A percentile compares a stretch with the other conserved stretches of the same genome.
phyloP scores from a whole-genome alignment of 2,888 invertebrate species.

The Harpagoxenus sublaevis region DNA sequence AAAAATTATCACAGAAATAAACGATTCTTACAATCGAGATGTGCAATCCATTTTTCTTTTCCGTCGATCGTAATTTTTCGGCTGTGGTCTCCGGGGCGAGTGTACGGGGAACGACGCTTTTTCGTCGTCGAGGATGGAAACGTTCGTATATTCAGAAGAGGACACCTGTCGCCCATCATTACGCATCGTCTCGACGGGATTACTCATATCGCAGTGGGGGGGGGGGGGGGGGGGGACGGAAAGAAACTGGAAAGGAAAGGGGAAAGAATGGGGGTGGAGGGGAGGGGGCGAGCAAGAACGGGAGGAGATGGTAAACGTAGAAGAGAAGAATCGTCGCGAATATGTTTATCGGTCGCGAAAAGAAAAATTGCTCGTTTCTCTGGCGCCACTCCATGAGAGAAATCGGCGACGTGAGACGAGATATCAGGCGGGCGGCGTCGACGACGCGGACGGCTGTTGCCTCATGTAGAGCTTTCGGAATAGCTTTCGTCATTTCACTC shows the following conservation, averaged over 20 bases:
- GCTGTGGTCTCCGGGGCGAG: not conserved
- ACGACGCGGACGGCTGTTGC: conserved; percentile 52
- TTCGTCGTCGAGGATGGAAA: conserved; percentile 56
- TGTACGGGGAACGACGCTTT: conserved; percentile 24
- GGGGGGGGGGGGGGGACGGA: not conserved
- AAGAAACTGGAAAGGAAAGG: not conserved
- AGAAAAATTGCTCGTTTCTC: conserved; percentile 71
- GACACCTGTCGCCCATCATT: conserved; percentile 65
- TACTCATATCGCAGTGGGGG: conserved; percentile 50
- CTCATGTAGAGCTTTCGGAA: conserved; percentile 41
- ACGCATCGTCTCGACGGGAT: conserved; percentile 57
- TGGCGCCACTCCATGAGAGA: conserved; percentile 61
- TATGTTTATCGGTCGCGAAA: conserved; percentile 72
- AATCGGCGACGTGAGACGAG: conserved; percentile 46
- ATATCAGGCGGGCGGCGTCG: conserved; percentile 58
- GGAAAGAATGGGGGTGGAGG: not conserved
- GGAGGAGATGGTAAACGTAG: conserved; percentile 21
- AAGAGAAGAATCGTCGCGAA: conserved; percentile 51
- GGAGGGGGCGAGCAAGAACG: not conserved
- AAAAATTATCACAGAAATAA: not conserved
- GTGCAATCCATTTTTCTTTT: not conserved
- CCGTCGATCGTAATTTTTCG: not conserved
- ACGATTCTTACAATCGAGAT: not conserved
- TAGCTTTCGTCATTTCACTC: conserved; percentile 46
- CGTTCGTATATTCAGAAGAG: conserved; percentile 62